Evolutionary conservation across 2,888 invertebrate genomes (phyloP), one percentile per base, ranked within the genome.

Genomic region (Yponomeuta malinellus): DNA sequence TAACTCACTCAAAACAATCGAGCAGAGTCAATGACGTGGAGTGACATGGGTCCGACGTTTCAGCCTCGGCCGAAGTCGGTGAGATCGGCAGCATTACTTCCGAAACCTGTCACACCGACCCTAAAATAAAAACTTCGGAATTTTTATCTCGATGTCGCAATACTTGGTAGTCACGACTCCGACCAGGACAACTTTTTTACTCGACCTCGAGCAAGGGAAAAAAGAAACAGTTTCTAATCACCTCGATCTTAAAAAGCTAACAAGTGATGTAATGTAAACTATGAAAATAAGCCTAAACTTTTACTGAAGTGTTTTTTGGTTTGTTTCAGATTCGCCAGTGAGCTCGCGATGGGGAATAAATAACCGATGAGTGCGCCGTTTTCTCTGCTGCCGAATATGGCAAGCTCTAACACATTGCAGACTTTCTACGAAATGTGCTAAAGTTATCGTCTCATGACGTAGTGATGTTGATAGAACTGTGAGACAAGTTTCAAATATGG

Each of bases 281-380:
- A 59, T 2, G 52, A 59, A 9, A 33, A 29, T 1, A 65, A 1
- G 10, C 9, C 10, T 8, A 65, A 29, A 12, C 65, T 9, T 65
- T 29, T 33, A 4, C 65, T 65, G 12, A 65, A 33, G 10, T 29
- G 12, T 2, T 1, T 33, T 65, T 74, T 79, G 72, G 70, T 77
- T 87, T 87, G 89, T 90, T 90, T 74, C 91, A 91, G 90, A 86
- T 88, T 85, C 85, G 85, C 87, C 83, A 77, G 74, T 74, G 74
- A 75, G 75, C 76, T 77, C 78, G 78, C 75, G 72, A 85, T 85
- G 87, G 77, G 81, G 79, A 83, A 81, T 76, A 76, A 73, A 72
- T 75, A 78, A 78, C 78, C 80, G 73, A 81, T 80, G 80, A 79
- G 76, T 76, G 74, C 73, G 73, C 72, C 71, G 70, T 74, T 65